Percentiles rank a stretch among this genome's conserved stretches.
Conservation (phyloP, 2,888 invertebrate genomes). For the Suillia variegata region DNA sequence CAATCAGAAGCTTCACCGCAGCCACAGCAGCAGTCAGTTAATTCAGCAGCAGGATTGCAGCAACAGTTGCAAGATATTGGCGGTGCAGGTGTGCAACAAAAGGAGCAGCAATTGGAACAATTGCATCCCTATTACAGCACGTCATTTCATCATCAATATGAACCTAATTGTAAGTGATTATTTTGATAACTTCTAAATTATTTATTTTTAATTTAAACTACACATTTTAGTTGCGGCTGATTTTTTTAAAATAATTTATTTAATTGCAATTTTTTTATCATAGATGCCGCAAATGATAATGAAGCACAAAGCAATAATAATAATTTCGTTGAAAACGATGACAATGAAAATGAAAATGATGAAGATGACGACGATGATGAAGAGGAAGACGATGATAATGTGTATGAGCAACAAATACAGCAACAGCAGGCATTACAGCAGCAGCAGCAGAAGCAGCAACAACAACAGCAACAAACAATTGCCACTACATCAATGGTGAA, state of each 20-base stretch:
- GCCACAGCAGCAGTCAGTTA: slow-evolving; percentile 7
- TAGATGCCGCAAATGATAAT: no score
- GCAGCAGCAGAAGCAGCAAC: slow-evolving; percentile 25
- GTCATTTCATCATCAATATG: no score
- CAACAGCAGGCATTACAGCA: slow-evolving; percentile 5
- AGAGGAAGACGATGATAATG: slow-evolving; percentile 8
- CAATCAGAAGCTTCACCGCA: slow-evolving; percentile 14
- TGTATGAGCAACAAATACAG: slow-evolving; percentile 29
- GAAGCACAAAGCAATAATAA: no score
- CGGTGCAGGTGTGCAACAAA: slow-evolving; percentile 25
- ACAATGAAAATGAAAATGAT: slow-evolving; percentile 3
- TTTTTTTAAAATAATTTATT: no score
- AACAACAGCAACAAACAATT: slow-evolving; percentile 3
- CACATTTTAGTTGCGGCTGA: no score
- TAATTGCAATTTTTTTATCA: no score
- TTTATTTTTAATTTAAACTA: no score
- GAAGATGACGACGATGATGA: slow-evolving; percentile 10
- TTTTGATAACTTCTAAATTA: no score
- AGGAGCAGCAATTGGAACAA: slow-evolving; percentile 18
- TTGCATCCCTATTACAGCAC: slow-evolving; percentile 24
- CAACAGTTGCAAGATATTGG: slow-evolving; percentile 26
- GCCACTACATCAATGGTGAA: slow-evolving; percentile 11
- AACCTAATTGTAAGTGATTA: no score
- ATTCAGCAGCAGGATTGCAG: not conserved
- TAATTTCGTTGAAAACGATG: not conserved